Evolutionary conservation across 2,113 vertebrate species (phyloP).

Genomic region (Pachycephala philippinensis): DNA sequence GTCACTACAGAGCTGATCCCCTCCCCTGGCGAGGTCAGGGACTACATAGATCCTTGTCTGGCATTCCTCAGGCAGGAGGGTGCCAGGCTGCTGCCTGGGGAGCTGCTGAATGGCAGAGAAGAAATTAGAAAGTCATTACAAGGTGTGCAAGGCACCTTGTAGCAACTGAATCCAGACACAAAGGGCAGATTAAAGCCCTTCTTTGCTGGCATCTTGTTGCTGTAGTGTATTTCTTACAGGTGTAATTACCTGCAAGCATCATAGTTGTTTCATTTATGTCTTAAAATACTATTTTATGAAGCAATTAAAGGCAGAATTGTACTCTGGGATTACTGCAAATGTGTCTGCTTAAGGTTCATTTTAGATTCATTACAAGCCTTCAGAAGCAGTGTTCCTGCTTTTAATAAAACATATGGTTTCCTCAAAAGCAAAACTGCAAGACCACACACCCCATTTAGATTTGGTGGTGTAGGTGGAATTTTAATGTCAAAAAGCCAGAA

Average conservation of each 20-base stretch:
- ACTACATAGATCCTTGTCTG: not conserved
- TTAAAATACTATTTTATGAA: slow-evolving; percentile 20
- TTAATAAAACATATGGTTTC: slow-evolving; percentile 38
- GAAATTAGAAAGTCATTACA: not conserved
- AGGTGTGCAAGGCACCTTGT: not conserved
- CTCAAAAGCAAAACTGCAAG: slow-evolving; percentile 29
- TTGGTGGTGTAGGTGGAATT: not conserved
- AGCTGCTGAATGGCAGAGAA: not conserved
- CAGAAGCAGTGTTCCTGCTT: not conserved
- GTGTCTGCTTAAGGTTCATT: not conserved
- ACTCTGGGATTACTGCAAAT: not conserved
- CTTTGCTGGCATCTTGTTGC: not conserved
- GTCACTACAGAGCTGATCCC: not conserved
- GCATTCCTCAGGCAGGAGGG: not conserved
- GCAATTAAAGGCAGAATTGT: slow-evolving; percentile 2
- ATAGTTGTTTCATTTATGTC: not conserved
- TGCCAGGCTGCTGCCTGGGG: not conserved
- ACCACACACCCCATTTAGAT: not conserved
- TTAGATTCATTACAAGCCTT: slow-evolving; percentile 21
- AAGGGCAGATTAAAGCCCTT: not conserved
- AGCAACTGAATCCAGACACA: not conserved
- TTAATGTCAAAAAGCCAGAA: not conserved
- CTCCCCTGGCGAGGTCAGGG: not conserved
- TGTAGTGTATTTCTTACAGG: not conserved
- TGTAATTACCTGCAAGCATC: slow-evolving; percentile 7